Conservation (phyloP, 2,888 invertebrate species). For the Harpalus rubripes region DNA sequence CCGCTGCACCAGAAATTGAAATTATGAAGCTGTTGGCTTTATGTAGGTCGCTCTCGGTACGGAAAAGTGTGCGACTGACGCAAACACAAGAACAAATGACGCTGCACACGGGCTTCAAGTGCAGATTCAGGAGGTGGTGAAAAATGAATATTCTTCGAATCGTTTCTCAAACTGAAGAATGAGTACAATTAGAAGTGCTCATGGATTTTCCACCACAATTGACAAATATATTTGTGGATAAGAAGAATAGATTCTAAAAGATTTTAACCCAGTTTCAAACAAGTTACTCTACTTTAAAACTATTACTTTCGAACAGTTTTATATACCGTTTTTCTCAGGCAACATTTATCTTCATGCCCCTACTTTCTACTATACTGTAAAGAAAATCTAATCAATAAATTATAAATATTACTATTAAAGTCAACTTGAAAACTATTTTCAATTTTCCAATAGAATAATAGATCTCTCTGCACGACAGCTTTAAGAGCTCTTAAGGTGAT, state of each 20-base stretch:
- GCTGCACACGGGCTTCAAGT: conserved; percentile 51
- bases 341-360: background rate
- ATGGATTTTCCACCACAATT: conserved; percentile 42
- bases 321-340: background rate
- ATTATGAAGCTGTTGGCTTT: conserved; percentile 46
- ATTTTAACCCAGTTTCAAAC: background rate
- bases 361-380: too few relatives aligned
- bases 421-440: too few relatives aligned
- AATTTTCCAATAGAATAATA: too few relatives aligned
- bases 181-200: conserved; percentile 55
- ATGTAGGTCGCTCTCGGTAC: conserved; percentile 45
- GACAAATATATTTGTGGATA: conserved; percentile 48
- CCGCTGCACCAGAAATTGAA: conserved; percentile 42
- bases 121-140: conserved; percentile 44
- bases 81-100: conserved; percentile 56
- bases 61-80: conserved; percentile 11
- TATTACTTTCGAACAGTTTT: background rate
- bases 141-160: conserved; percentile 53
- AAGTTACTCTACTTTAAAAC: conserved; percentile 8
- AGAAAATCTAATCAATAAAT: too few relatives aligned
- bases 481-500: too few relatives aligned
- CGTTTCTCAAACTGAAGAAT: conserved; percentile 52
- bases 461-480: too few relatives aligned
- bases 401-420: too few relatives aligned
- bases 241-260: background rate